Percentiles rank a stretch among this genome's conserved stretches.
These are phyloP conservation scores for Eurypyga helias DNA, from an alignment of 2,113 vertebrate genomes.

Conservation along the genomic window DNA sequence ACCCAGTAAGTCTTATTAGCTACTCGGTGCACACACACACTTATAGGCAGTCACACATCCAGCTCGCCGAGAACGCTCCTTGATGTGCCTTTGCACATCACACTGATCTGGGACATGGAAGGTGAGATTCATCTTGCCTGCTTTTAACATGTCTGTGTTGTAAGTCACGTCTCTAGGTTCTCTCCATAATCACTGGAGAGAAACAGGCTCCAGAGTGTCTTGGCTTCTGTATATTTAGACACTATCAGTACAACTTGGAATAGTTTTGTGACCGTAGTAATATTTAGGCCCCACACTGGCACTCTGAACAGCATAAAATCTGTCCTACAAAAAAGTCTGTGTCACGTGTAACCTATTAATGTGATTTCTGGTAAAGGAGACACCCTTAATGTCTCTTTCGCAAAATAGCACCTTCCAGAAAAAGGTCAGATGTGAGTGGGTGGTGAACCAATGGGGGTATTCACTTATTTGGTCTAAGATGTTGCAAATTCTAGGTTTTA, in stretches of 20 bases:
- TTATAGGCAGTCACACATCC: background rate
- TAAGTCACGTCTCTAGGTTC: background rate
- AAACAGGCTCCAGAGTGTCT: background rate
- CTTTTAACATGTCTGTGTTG: background rate
- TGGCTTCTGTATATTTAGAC: background rate
- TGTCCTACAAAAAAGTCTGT: background rate
- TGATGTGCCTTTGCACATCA: background rate
- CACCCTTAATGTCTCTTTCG: background rate
- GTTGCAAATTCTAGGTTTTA: conserved; percentile 14
- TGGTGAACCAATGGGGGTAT: background rate
- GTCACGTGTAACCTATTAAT: background rate
- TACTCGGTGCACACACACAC: background rate
- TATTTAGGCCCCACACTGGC: background rate
- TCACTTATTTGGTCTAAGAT: background rate
- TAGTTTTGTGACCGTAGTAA: background rate
- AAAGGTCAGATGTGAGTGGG: background rate
- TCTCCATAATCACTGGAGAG: background rate
- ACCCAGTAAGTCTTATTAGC: background rate
- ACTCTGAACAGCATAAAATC: background rate
- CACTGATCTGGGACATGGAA: background rate
- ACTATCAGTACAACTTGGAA: background rate
- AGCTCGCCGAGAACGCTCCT: background rate
- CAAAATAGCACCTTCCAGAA: background rate
- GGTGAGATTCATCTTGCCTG: background rate
- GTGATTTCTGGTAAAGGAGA: background rate